Percentiles rank a stretch among this genome's conserved stretches.
These are phyloP conservation scores for Cataglyphis hispanica DNA, from an alignment of 1,140 invertebrate genomes.

Conservation along the genomic window DNA sequence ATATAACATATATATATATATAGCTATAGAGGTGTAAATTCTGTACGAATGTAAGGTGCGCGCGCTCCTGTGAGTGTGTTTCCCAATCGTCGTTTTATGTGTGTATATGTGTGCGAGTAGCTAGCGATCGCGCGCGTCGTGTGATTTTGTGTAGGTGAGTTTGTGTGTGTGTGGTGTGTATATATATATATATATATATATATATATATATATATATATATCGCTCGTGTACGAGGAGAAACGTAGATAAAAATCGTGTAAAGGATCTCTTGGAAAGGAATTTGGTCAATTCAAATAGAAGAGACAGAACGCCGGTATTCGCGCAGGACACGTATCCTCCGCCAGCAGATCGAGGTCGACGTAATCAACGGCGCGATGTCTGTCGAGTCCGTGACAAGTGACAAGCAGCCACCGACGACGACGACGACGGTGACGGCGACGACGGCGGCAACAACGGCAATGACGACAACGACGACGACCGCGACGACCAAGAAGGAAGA, in stretches of 20 bases:
- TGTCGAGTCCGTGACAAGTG: constrained; percentile 80
- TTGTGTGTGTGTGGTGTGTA: neutral
- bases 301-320: constrained; percentile 62
- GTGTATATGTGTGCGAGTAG: neutral
- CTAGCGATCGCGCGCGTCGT: neutral
- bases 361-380: constrained; percentile 77
- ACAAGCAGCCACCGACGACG: constrained; percentile 74
- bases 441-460: constrained; percentile 29
- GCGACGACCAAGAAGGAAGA: constrained; percentile 6
- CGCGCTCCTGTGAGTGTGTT: neutral
- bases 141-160: neutral
- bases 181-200: neutral
- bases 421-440: constrained; percentile 21
- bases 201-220: constrained; percentile 8
- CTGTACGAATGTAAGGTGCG: constrained; percentile 21
- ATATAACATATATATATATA: constrained; percentile 71
- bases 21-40: constrained; percentile 37
- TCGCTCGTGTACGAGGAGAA: constrained; percentile 58
- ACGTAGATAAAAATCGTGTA: constrained; percentile 67
- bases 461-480: constrained; percentile 52
- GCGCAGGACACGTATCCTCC: constrained; percentile 58
- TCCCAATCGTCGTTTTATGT: neutral
- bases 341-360: constrained; percentile 49
- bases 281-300: constrained; percentile 13
- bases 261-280: constrained; percentile 52